These are phyloP conservation scores for Noctuana brunneofusca DNA, from an alignment of 2,888 invertebrate species.

Conservation along the genomic window DNA sequence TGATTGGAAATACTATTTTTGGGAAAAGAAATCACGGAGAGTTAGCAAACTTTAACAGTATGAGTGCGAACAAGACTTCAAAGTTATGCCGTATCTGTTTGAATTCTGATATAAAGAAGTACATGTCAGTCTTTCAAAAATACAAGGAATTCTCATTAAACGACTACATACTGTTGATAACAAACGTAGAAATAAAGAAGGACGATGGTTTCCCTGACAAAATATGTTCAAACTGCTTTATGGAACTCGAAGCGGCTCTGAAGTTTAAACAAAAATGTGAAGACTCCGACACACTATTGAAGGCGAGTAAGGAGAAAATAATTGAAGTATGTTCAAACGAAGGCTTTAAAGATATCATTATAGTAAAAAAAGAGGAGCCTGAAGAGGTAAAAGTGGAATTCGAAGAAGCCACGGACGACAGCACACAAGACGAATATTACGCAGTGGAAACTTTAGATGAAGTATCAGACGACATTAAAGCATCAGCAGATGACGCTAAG, in stretches of 20 bases:
- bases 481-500: constrained; percentile 19
- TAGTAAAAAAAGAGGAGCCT: constrained; percentile 47
- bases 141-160: constrained; percentile 55
- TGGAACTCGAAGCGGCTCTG: constrained; percentile 60
- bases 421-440: constrained; percentile 16
- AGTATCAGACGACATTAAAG: no score
- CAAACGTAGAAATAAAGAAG: constrained; percentile 56
- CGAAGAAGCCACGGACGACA: constrained; percentile 34
- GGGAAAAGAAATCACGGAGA: background rate
- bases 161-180: constrained; percentile 59
- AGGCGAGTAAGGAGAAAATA: constrained; percentile 35
- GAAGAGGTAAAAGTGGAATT: constrained; percentile 35
- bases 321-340: constrained; percentile 16
- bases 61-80: constrained; percentile 39
- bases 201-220: constrained; percentile 62
- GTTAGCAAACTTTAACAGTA: background rate
- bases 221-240: constrained; percentile 63
- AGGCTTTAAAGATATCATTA: constrained; percentile 21
- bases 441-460: constrained; percentile 34
- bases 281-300: constrained; percentile 53
- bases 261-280: constrained; percentile 66
- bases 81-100: constrained; percentile 64
- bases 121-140: constrained; percentile 58
- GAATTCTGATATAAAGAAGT: constrained; percentile 46
- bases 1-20: no score